Evolutionary conservation across 2,888 invertebrate species (phyloP).

Genomic region (Trissolcus japonicus): DNA sequence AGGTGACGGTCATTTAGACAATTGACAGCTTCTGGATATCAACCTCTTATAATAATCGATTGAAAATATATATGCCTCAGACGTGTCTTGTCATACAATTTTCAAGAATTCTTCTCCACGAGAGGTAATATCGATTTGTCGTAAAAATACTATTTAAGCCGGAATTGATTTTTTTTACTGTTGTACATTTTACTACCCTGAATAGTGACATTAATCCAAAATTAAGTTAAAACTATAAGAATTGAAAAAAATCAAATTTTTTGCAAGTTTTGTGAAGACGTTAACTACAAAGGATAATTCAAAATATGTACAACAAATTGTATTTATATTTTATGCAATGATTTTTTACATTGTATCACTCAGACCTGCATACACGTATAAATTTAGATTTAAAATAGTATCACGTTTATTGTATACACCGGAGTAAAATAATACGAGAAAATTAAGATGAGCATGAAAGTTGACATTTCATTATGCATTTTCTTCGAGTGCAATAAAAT

Average conservation of each 20-base stretch:
- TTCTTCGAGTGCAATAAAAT: slow-evolving; percentile 15
- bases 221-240: too few species aligned
- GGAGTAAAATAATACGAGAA: not conserved
- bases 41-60: slow-evolving; percentile 21
- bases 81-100: slow-evolving; percentile 11
- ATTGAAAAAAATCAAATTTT: too few species aligned
- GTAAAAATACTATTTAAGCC: slow-evolving; percentile 2
- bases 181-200: not conserved
- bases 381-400: not conserved
- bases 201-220: too few species aligned
- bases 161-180: not conserved
- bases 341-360: not conserved
- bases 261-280: too few species aligned
- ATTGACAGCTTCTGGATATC: slow-evolving; percentile 24
- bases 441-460: slow-evolving; percentile 4
- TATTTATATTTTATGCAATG: too few species aligned
- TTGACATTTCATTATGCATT: slow-evolving; percentile 18
- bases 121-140: slow-evolving; percentile 6
- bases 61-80: slow-evolving; percentile 14
- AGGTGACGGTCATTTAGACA: slow-evolving; percentile 26
- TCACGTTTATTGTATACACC: too few species aligned
- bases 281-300: too few species aligned
- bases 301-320: too few species aligned
- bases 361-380: not conserved
- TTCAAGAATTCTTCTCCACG: slow-evolving; percentile 1